phyloP scores from a whole-genome alignment of 2,888 invertebrate genomes.

The Muschampia plurimacula region DNA sequence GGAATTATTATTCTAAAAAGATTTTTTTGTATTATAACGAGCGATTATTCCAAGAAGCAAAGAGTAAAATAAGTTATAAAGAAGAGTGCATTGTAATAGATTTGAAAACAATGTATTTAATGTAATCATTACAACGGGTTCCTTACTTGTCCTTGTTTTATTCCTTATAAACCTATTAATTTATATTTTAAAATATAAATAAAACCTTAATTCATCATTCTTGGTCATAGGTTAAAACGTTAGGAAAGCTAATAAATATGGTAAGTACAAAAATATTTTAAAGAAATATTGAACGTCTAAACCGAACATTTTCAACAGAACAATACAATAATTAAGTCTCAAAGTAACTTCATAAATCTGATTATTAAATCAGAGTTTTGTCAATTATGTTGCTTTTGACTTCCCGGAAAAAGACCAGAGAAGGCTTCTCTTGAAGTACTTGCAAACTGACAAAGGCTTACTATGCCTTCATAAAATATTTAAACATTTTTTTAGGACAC shows the following conservation, averaged over 20 bases:
- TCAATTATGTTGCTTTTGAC: conserved; percentile 14
- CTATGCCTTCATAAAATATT: conserved; percentile 1
- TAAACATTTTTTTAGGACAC: background rate
- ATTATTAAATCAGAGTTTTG: conserved; percentile 23
- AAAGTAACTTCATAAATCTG: conserved; percentile 16
- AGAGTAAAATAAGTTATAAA: background rate
- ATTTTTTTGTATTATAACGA: conserved; percentile 7
- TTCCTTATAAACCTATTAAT: no score
- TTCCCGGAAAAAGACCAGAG: background rate
- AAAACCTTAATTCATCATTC: no score
- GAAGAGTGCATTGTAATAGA: background rate
- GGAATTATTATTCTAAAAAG: conserved; percentile 14
- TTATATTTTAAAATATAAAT: no score
- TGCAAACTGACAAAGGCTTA: background rate
- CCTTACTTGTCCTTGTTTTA: no score
- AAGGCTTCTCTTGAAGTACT: background rate
- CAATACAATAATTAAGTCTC: conserved; percentile 15
- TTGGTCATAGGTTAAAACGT: background rate
- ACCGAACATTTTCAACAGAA: background rate
- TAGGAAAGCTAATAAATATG: background rate
- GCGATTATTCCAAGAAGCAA: background rate
- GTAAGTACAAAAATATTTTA: background rate
- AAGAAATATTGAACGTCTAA: background rate
- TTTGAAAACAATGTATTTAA: no score
- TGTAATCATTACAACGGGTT: no score